Evolutionary conservation across 2,888 invertebrate genomes (phyloP), one percentile per base, ranked within the genome.

Genomic region (Pardosa pseudoannulata): DNA sequence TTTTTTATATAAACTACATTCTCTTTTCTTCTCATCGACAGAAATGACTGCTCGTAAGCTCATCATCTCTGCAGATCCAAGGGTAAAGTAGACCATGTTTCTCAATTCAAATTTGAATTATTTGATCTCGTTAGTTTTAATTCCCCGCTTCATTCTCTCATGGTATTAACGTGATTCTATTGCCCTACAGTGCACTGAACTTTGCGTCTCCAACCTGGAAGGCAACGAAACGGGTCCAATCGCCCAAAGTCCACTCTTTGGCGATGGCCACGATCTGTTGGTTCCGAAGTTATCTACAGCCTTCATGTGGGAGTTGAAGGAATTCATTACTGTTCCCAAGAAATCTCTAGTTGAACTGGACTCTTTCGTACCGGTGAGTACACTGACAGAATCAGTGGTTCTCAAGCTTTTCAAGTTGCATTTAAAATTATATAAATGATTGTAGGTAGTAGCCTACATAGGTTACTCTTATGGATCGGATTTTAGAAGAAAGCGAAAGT

Each of bases 291-390:
- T 91, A 28, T 88, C 89, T n/a, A 89, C 89, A 3, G 90, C 90
- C 1, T 91, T 91, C 86, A 89, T 90, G 71, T 90, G 91, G 89
- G 88, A 90, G 50, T 87, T 91, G n/a, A 89, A 88, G 19, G 88
- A 88, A 13, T 90, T 90, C 68, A 87, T 89, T 11, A 88, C 88
- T 19, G 89, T 91, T 0, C 88, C 89, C 0, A 89, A 89, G 64
- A 89, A 90, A 86, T 90, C 91, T 3, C 89, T 90, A 29, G 87
- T 90, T 70, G 91, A 91, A 76, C 81, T 91, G 19, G 90, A 90
- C 64, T 88, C 89, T 70, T 91, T 91, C 88, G 89, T 90, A 67
- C 89, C 90, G 90, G 91, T 91, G 88, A 88, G 87, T 62, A 46
- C 19, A 16, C 13, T 9, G 1, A 9, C 3, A 56, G 9, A 7